Conservation (phyloP, 1,140 invertebrate species). For the Magallana gigas region DNA sequence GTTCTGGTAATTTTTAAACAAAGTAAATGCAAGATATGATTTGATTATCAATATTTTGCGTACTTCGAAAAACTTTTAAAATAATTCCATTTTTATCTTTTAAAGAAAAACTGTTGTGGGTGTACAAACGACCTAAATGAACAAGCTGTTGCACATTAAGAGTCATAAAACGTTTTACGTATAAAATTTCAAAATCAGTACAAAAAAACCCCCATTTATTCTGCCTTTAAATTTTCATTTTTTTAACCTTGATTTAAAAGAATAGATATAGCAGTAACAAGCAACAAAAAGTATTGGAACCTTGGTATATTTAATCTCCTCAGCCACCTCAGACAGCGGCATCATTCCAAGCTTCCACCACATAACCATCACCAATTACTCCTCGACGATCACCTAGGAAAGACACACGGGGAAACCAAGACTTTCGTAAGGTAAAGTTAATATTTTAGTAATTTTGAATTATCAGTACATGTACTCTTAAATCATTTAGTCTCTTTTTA, state of each 20-base stretch:
- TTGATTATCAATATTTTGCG: conserved; percentile 46
- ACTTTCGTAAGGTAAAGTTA: no score
- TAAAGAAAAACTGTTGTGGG: conserved; percentile 52
- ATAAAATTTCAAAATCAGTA: background rate
- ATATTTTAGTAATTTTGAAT: no score
- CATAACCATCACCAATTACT: no score
- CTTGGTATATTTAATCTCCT: background rate
- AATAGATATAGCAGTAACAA: conserved; percentile 42
- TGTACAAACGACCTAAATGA: conserved; percentile 49
- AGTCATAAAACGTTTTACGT: conserved; percentile 41
- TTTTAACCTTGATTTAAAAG: conserved; percentile 32
- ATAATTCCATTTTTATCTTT: conserved; percentile 46
- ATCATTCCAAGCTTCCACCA: no score
- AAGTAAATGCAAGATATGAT: conserved; percentile 53
- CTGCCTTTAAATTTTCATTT: conserved; percentile 2
- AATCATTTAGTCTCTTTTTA: no score
- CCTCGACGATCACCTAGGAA: no score
- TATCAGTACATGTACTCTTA: no score
- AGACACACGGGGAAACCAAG: no score
- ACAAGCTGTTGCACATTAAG: conserved; percentile 35
- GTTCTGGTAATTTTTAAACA: conserved; percentile 56
- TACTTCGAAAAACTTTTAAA: conserved; percentile 40
- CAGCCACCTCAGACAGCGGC: no score
- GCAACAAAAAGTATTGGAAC: conserved; percentile 39
- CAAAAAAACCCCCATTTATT: conserved; percentile 17